Base-by-base conservation (phyloP, 2,113 vertebrate species). In the Gracilinanus agilis region DNA sequence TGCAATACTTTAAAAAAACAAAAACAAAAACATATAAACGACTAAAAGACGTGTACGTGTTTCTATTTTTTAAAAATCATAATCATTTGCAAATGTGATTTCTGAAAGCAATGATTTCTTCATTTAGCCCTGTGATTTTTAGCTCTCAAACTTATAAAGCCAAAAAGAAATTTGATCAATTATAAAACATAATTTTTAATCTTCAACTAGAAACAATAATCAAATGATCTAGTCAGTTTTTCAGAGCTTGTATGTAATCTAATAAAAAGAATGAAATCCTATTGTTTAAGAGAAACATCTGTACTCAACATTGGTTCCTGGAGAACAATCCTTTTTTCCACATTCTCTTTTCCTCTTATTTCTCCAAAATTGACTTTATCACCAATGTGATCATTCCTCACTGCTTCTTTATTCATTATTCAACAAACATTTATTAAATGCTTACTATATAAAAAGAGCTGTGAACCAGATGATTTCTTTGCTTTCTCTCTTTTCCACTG, bases 1-100 rank as follows among this genome's bases (percentile, higher is more conserved):
- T 96, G 99, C 98, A 98, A 99, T 97, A 98, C 99, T 99, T n/a
- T 98, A 97, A 98, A 97, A 95, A 92, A 96, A 61, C 29, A 97
- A 94, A 98, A 49, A 49, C 49, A 49, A 49, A 49, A 49, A 49
- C 95, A 90, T 96, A 94, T 97, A 97, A 98, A 97, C 97, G 97
- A 98, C 97, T 91, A 97, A 91, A 97, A 96, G 93, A 95, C 97
- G 97, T 96, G 92, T 96, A 94, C 93, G 97, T 90, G 97, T 97
- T 97, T 97, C 49, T 83, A 97, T 97, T 97, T 97, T 97, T 97
- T 95, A 53, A 95, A 97, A 96, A 90, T 91, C n/a, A 83, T 34
- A 97, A 92, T 1, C 93, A 95, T 91, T 88, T 96, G 44, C 55
- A 96, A 96, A 91, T 94, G 93, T 55, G 95, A 97, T 91, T 91